Evolutionary conservation across 2,113 vertebrate genomes (phyloP), one percentile per base, ranked within the genome.

Genomic region (Indicator indicator): DNA sequence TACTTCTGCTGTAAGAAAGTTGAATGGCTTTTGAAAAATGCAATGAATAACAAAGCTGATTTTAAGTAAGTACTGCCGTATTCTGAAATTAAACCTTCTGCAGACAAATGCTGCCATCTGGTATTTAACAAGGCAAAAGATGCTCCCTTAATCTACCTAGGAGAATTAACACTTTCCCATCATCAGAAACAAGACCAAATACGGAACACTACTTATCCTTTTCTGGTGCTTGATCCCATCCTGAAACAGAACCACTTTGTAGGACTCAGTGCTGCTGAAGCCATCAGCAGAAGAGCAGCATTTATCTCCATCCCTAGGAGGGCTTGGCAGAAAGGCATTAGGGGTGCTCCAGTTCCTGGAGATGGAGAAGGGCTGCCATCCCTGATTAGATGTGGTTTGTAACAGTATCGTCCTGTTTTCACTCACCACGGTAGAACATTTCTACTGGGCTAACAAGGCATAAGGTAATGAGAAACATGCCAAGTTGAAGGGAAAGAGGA

Each of bases 381-480:
- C 87, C 84, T 2, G 74, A 94, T 97, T 97, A 97, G 96, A 95
- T 83, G 95, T 89, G 95, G 79, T 95, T 87, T 98, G 97, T 98
- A 98, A 98, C 90, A 95, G 96, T 58, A 97, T 94, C 83, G 74
- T 97, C 97, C 97, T 97, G 96, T 97, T 97, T 98, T 97, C 97
- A 97, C 97, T 98, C 98, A 96, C 96, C 96, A 95, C 94, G 16
- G 97, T 97, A 97, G 96, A 98, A 96, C 78, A 30, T 97, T 98
- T 98, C 97, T 96, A 83, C 89, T 32, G 73, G 97, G 96, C 97
- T 98, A 98, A 98, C 98, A 97, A 98, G 98, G 97, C 97, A 81
- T 5, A 96, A 97, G 97, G 97, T 98, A 98, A 98, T 98, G 97
- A 98, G 97, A 98, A 98, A 97, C 98, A 98, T 97, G 97, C 97